Base-by-base conservation (phyloP, 2,113 vertebrate genomes). In the Anthoscopus minutus region DNA sequence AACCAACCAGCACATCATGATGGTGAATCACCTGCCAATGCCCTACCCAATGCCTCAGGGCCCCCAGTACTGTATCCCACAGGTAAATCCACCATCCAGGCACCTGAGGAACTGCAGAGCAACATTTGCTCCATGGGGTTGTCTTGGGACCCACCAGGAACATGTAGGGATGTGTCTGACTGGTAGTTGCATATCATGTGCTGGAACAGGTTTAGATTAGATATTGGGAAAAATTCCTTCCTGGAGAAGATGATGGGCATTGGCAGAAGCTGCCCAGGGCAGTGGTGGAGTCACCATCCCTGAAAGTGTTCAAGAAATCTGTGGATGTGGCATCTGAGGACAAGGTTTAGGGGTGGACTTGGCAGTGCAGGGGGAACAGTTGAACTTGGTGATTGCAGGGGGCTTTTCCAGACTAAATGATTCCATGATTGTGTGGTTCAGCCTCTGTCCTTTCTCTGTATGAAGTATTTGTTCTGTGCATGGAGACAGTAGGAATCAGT, bases 21-120 rank as follows among this genome's bases (percentile, higher is more conserved):
- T 99, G 99, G 98, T 98, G 15, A 98, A 98, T 97, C 98, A 99
- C 97, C 99, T 93, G 97, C 99, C 97, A 8, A 99, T 99, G 99
- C 98, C 99, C 81, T 99, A 99, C 94, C 98, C 98, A 1, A 98
- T 99, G 88, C 98, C 98, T 74, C 99, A 99, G 98, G 98, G 99
- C 45, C 98, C 99, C 87, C 99, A 99, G 97, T 99, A 99, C 98
- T 99, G 99, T 96, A 99, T 99, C 88, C 98, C 98, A 64, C 99
- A 99, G 99, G 99, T 98, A 96, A 65, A 45, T 1, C 11, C 44
- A 2, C 37, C 21, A 6, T 1, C 35, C 44, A 24, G 45, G 23
- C 37, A 4, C 31, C 21, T 6, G 2, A 40, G 37, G 17, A 30
- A 4, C 64, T n/a, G 12, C 50, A 54, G 6, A 30, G 42, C 76